Percentiles rank a stretch among this genome's conserved stretches.
Conservation (phyloP, 2,113 vertebrate genomes). For the Amblyopsis rosae region DNA sequence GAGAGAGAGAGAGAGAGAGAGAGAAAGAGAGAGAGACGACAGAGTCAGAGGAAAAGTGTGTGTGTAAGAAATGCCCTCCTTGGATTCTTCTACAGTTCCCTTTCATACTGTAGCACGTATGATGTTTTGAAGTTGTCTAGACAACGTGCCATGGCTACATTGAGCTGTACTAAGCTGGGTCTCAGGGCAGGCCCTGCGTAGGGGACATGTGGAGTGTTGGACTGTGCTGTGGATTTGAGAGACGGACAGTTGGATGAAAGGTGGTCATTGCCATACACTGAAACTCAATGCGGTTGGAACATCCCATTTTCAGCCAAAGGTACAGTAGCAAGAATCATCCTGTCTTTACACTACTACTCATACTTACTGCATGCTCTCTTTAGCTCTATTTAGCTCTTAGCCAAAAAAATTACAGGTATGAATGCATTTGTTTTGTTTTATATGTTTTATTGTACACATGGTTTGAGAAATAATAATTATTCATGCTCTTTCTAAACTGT, state of each 20-base stretch:
- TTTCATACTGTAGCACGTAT: conserved; percentile 50
- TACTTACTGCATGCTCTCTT: conserved; percentile 16
- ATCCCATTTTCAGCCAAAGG: conserved; percentile 61
- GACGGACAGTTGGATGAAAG: conserved; percentile 46
- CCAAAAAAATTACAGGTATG: background rate
- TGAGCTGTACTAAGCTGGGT: conserved; percentile 29
- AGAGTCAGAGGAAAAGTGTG: conserved; percentile 32
- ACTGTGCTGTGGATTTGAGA: conserved; percentile 38
- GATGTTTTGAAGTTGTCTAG: conserved; percentile 42
- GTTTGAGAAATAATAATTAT: too few species aligned
- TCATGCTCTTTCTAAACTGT: too few species aligned
- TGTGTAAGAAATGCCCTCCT: conserved; percentile 38
- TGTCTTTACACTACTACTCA: conserved; percentile 21
- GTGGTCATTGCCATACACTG: conserved; percentile 39
- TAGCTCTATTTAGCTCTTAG: conserved; percentile 1
- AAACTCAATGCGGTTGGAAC: conserved; percentile 53
- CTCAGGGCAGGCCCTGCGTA: conserved; percentile 27
- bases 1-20: conserved; percentile 37
- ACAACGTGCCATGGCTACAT: conserved; percentile 27
- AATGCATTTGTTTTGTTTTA: too few species aligned
- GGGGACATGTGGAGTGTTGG: conserved; percentile 2
- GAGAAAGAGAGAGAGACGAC: conserved; percentile 31
- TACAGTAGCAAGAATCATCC: conserved; percentile 56
- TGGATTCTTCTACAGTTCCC: conserved; percentile 53
- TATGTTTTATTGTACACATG: too few species aligned